These are phyloP conservation scores for Thalassophryne amazonica DNA, from an alignment of 2,797 vertebrate genomes.

Conservation along the genomic window DNA sequence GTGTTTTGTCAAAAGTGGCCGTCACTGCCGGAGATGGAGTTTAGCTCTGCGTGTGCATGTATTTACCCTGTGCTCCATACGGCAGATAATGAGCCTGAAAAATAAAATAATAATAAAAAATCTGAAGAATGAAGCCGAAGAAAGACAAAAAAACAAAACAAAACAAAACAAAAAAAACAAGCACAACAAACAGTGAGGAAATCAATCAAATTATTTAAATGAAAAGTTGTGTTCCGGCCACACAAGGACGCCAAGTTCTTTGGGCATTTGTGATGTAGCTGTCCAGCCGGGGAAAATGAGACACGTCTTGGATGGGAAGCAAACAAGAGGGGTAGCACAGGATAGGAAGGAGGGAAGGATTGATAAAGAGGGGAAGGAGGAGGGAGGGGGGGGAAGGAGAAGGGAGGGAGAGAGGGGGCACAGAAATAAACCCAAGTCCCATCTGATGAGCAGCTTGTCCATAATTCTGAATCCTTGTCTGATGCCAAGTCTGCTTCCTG, in stretches of 20 bases:
- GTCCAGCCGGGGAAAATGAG: slow-evolving; percentile 67
- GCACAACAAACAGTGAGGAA: slow-evolving; percentile 44
- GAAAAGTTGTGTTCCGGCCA: slow-evolving; percentile 68
- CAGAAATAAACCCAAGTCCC: slow-evolving; percentile 79
- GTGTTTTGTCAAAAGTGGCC: slow-evolving; percentile 78
- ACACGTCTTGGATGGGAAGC: slow-evolving; percentile 69
- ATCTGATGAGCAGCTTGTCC: slow-evolving; percentile 86
- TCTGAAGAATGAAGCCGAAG: slow-evolving; percentile 4
- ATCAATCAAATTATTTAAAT: slow-evolving; percentile 68
- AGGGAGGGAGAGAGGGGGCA: slow-evolving; percentile 28
- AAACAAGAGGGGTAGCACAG: slow-evolving; percentile 56
- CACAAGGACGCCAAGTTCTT: slow-evolving; percentile 64
- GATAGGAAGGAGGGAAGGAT: slow-evolving; percentile 25
- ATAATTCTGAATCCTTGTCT: slow-evolving; percentile 69
- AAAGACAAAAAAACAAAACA: not conserved
- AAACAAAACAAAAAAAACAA: slow-evolving; percentile 10
- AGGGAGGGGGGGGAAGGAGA: not conserved
- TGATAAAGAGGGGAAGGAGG: slow-evolving; percentile 7
- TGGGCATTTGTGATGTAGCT: slow-evolving; percentile 55
- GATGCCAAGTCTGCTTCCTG: slow-evolving; percentile 75
- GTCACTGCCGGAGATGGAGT: slow-evolving; percentile 60
- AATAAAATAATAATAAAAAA: slow-evolving; percentile 2
- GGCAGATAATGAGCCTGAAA: slow-evolving; percentile 62
- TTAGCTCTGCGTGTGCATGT: slow-evolving; percentile 23
- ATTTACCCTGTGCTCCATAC: slow-evolving; percentile 18